Conservation (phyloP, 1,140 invertebrate genomes). For the Diploscapter pachys region DNA sequence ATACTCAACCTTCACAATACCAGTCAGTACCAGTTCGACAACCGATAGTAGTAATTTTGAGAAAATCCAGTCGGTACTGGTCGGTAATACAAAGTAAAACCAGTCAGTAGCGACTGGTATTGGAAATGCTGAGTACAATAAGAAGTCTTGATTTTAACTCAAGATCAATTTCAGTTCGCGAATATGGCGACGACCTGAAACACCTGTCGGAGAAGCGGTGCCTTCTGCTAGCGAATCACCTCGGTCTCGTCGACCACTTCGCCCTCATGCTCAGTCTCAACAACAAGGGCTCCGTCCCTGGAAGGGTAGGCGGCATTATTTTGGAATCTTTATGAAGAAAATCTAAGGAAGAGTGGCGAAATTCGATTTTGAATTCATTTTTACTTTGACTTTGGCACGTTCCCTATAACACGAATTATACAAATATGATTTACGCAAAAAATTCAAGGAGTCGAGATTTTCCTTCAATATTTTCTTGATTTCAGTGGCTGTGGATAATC, state of each 20-base stretch:
- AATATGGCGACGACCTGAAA: slow-evolving; percentile 52
- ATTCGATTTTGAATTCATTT: slow-evolving; percentile 1
- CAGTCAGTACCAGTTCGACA: slow-evolving; percentile 34
- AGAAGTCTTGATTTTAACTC: not conserved
- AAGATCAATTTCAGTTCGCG: slow-evolving; percentile 41
- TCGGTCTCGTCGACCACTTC: slow-evolving; percentile 54
- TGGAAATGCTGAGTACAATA: too few relatives aligned
- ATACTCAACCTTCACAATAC: slow-evolving; percentile 38
- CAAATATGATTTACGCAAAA: not conserved
- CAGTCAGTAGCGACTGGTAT: not conserved
- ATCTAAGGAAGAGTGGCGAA: slow-evolving; percentile 5
- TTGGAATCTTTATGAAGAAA: slow-evolving; percentile 1
- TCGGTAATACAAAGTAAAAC: too few relatives aligned
- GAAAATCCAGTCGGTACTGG: too few relatives aligned
- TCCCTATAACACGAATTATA: not conserved
- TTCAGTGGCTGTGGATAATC: slow-evolving; percentile 44
- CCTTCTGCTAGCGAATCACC: slow-evolving; percentile 48
- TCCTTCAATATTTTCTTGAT: slow-evolving; percentile 11
- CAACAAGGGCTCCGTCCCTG: slow-evolving; percentile 46
- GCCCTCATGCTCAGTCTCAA: slow-evolving; percentile 52
- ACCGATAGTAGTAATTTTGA: not conserved
- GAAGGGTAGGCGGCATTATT: slow-evolving; percentile 32
- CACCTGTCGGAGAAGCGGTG: slow-evolving; percentile 44
- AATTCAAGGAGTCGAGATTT: not conserved
- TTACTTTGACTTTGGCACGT: slow-evolving; percentile 12